phyloP scores from a whole-genome alignment of 2,797 vertebrate species.

The Cebuella pygmaea region DNA sequence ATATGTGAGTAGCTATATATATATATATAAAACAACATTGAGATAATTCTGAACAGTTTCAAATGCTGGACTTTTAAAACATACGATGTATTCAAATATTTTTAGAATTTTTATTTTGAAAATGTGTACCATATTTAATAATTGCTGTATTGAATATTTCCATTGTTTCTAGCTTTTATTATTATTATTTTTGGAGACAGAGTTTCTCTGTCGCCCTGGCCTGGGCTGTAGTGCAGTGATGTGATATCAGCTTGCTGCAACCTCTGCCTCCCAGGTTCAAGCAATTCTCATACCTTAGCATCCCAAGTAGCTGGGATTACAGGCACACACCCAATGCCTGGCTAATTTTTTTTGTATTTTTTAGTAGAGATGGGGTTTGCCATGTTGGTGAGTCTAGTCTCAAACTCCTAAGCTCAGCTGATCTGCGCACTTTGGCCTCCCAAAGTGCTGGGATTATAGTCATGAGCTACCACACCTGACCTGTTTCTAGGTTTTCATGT shows the following conservation, averaged over 20 bases:
- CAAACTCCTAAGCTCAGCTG: background rate
- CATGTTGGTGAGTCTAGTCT: background rate
- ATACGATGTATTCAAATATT: constrained; percentile 34
- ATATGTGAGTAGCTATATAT: background rate
- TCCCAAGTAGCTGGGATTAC: background rate
- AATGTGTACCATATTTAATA: constrained; percentile 23
- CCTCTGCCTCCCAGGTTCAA: background rate
- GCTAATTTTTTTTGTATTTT: background rate
- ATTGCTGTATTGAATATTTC: background rate
- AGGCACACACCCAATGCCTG: background rate
- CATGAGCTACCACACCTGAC: background rate
- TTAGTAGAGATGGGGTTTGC: background rate
- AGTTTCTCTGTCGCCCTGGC: background rate
- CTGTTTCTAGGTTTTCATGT: too few relatives aligned
- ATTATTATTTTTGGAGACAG: background rate
- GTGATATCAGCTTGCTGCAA: background rate
- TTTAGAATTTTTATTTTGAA: constrained; percentile 55
- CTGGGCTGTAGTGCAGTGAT: too few relatives aligned
- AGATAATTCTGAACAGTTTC: constrained; percentile 50
- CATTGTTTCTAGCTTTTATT: constrained; percentile 40
- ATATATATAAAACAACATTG: background rate
- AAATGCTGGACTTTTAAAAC: constrained; percentile 8
- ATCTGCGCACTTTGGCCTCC: background rate
- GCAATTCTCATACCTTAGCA: background rate
- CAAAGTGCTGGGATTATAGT: background rate